A percentile compares a stretch with the other conserved stretches of the same genome.
Evolutionary conservation across 2,888 invertebrate species (phyloP).

Genomic region (Lasioglossum calceatum): DNA sequence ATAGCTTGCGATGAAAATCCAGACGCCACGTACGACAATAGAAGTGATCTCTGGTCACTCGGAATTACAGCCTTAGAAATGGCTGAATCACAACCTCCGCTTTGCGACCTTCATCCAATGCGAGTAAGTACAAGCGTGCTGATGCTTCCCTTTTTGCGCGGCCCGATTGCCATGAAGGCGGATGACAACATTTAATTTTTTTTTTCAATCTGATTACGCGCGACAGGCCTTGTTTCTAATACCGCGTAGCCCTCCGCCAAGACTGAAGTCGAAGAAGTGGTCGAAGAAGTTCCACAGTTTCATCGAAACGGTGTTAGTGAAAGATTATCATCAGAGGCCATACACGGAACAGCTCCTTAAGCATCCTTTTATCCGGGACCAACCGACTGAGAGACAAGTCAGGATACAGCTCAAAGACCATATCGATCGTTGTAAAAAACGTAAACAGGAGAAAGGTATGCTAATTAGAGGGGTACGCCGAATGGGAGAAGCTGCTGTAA

Average conservation of each 20-base stretch:
- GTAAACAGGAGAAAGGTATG: slow-evolving; percentile 93
- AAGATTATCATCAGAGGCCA: slow-evolving; percentile 99
- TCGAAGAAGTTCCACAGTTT: slow-evolving; percentile 98
- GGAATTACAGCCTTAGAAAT: slow-evolving; percentile 99
- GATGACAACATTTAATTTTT: slow-evolving; percentile 36
- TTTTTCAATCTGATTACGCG: slow-evolving; percentile 33
- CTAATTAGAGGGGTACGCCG: not conserved
- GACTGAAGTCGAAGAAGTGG: slow-evolving; percentile 99
- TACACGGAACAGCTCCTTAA: slow-evolving; percentile 99
- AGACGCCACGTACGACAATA: slow-evolving; percentile 99
- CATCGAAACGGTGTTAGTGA: slow-evolving; percentile 98
- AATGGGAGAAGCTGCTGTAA: not conserved
- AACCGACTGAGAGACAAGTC: slow-evolving; percentile 99
- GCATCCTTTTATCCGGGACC: slow-evolving; percentile 99
- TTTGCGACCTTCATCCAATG: slow-evolving; percentile 99
- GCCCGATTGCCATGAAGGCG: not conserved
- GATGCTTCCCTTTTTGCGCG: not conserved
- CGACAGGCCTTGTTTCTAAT: slow-evolving; percentile 95
- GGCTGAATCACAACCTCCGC: slow-evolving; percentile 99
- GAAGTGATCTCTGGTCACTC: slow-evolving; percentile 95
- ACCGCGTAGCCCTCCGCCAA: slow-evolving; percentile 98
- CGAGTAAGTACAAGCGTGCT: slow-evolving; percentile 84
- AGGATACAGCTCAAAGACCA: slow-evolving; percentile 99
- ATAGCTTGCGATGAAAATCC: slow-evolving; percentile 99
- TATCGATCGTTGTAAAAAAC: slow-evolving; percentile 98